Evolutionary conservation across 2,888 invertebrate species (phyloP).

Genomic region (Pseudococcus viburni): DNA sequence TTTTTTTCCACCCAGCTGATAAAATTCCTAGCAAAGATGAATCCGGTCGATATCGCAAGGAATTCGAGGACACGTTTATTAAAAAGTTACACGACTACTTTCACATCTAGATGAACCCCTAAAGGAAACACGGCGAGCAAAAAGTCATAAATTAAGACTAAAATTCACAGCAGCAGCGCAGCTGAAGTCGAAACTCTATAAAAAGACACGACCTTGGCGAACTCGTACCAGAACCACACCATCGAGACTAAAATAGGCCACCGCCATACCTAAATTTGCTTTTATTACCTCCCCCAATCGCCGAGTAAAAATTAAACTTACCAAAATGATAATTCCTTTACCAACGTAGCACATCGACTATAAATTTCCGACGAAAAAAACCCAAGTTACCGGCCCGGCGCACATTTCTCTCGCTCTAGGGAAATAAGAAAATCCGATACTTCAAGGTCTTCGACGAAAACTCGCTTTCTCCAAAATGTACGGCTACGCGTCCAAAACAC

Average conservation of each 20-base stretch:
- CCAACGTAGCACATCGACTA: background rate
- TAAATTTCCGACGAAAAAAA: background rate
- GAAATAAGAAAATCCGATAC: background rate
- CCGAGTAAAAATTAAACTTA: background rate
- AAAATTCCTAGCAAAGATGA: no score
- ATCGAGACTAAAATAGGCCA: conserved; percentile 3
- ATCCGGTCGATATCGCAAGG: no score
- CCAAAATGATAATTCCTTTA: background rate
- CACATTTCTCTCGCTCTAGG: background rate
- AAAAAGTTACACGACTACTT: no score
- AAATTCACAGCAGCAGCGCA: no score
- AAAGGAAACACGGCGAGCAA: no score
- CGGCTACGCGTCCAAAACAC: background rate
- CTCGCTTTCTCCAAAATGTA: background rate
- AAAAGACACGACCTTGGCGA: background rate
- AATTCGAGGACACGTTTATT: no score
- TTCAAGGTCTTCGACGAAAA: conserved; percentile 8
- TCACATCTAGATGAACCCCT: no score
- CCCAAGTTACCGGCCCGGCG: background rate
- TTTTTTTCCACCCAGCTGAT: no score
- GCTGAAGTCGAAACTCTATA: no score
- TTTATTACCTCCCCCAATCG: background rate
- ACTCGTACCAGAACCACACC: background rate
- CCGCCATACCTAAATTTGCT: background rate
- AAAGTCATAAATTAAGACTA: no score